Conservation (phyloP, 2,888 invertebrate species). For the Epirrhoe tristata region DNA sequence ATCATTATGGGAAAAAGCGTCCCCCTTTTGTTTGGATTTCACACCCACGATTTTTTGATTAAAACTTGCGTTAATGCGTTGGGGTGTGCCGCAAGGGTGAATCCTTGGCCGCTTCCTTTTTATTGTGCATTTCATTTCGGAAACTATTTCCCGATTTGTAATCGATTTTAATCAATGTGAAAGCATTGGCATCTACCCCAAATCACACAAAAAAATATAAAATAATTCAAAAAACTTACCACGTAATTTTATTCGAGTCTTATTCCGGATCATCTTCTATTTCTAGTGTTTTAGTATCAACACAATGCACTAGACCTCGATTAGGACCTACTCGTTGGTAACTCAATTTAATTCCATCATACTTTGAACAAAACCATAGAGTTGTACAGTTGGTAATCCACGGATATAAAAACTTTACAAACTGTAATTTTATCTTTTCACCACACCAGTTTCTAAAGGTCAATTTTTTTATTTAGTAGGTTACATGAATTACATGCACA, state of each 20-base stretch:
- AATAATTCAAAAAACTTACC: slow-evolving; percentile 19
- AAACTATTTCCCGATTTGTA: slow-evolving; percentile 34
- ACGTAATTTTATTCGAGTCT: slow-evolving; percentile 13
- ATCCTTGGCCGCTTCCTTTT: slow-evolving; percentile 67
- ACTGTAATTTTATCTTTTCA: too few relatives aligned
- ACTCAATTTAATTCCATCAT: not conserved
- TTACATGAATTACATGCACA: too few relatives aligned
- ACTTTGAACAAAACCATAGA: not conserved
- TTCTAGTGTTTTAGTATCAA: not conserved
- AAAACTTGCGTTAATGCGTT: slow-evolving; percentile 71
- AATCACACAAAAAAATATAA: not conserved
- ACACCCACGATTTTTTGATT: slow-evolving; percentile 82
- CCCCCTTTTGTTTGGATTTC: slow-evolving; percentile 81
- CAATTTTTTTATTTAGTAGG: too few relatives aligned
- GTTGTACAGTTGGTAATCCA: not conserved
- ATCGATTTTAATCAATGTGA: slow-evolving; percentile 37
- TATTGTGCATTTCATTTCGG: slow-evolving; percentile 50
- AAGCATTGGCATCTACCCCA: slow-evolving; percentile 26
- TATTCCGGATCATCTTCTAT: slow-evolving; percentile 20
- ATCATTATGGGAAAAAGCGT: slow-evolving; percentile 81
- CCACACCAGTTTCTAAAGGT: too few relatives aligned
- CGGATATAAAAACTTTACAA: too few relatives aligned
- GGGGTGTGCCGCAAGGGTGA: slow-evolving; percentile 78
- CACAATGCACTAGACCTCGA: not conserved
- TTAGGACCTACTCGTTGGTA: not conserved